Conservation (phyloP, 2,797 vertebrate genomes). For the Anableps anableps region DNA sequence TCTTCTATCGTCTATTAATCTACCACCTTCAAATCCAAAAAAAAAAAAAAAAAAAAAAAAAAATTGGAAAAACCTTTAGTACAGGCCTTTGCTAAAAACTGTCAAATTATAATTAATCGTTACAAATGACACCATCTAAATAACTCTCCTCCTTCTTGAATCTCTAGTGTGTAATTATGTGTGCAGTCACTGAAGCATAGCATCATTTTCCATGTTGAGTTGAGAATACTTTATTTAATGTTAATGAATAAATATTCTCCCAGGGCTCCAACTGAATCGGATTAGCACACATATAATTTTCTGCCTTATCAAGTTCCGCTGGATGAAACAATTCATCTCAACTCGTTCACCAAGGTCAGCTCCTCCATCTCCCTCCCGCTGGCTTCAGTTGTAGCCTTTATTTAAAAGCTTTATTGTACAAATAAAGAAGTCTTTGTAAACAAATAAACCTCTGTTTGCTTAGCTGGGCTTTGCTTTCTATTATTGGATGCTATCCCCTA, state of each 20-base stretch:
- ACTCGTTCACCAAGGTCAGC: conserved; percentile 25
- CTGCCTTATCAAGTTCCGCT: conserved; percentile 45
- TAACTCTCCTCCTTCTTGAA: conserved; percentile 49
- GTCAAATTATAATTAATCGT: conserved; percentile 66
- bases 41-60: no score
- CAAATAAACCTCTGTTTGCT: conserved; percentile 28
- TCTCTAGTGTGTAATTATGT: conserved; percentile 58
- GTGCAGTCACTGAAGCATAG: conserved; percentile 50
- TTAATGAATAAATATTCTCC: conserved; percentile 64
- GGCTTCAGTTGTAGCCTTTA: conserved; percentile 6
- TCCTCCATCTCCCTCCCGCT: neutral
- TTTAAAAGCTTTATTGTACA: conserved; percentile 20
- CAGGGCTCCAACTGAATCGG: conserved; percentile 53
- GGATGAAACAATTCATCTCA: conserved; percentile 46
- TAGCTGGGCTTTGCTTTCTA: conserved; percentile 53
- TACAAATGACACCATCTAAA: conserved; percentile 59
- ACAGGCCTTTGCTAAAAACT: conserved; percentile 43
- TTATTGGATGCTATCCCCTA: conserved; percentile 59
- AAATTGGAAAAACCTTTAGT: conserved; percentile 25
- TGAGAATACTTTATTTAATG: conserved; percentile 58
- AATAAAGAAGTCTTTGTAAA: conserved; percentile 21
- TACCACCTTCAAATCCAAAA: conserved; percentile 17
- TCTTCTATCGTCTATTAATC: conserved; percentile 14
- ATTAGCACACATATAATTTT: conserved; percentile 61
- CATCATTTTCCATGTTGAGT: conserved; percentile 53